phyloP scores from a whole-genome alignment of 53 echinoderm and acorn worm species.

The Stichopus horrens region DNA sequence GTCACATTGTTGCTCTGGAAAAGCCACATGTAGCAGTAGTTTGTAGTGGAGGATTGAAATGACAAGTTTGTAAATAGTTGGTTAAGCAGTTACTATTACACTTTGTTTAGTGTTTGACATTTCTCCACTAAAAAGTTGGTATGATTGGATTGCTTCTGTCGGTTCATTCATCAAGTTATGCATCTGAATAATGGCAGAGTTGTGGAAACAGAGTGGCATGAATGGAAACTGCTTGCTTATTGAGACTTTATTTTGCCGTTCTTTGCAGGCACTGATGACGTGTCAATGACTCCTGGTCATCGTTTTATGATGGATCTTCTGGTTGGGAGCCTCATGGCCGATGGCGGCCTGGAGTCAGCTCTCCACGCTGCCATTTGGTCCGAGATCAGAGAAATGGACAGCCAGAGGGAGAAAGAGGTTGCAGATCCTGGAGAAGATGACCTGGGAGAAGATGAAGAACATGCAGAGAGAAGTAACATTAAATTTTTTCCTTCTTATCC shows the following conservation, averaged over 20 bases:
- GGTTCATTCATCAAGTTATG: too few relatives aligned
- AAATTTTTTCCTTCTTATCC: not conserved
- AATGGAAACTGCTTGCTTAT: not conserved
- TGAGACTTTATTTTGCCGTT: not conserved
- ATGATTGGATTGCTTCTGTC: too few relatives aligned
- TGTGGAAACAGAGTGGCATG: too few relatives aligned
- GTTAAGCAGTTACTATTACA: too few relatives aligned
- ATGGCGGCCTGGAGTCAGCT: constrained; percentile 92
- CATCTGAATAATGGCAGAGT: too few relatives aligned
- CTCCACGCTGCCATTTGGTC: constrained; percentile 88
- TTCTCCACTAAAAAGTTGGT: too few relatives aligned
- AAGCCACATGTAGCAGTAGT: too few relatives aligned
- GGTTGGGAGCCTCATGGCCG: constrained; percentile 94
- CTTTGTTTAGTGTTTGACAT: too few relatives aligned
- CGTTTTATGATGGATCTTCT: constrained; percentile 99
- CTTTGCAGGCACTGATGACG: constrained; percentile 75
- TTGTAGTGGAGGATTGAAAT: too few relatives aligned
- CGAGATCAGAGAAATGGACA: constrained; percentile 89
- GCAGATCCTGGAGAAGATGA: constrained; percentile 72
- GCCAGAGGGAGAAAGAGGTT: constrained; percentile 85
- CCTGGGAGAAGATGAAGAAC: constrained; percentile 60
- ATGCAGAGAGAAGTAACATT: constrained; percentile 35
- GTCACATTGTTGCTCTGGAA: too few relatives aligned
- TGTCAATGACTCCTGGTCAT: constrained; percentile 89
- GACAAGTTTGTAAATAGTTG: too few relatives aligned